Conservation (phyloP, 2,888 invertebrate species). For the Catocala fraxini region DNA sequence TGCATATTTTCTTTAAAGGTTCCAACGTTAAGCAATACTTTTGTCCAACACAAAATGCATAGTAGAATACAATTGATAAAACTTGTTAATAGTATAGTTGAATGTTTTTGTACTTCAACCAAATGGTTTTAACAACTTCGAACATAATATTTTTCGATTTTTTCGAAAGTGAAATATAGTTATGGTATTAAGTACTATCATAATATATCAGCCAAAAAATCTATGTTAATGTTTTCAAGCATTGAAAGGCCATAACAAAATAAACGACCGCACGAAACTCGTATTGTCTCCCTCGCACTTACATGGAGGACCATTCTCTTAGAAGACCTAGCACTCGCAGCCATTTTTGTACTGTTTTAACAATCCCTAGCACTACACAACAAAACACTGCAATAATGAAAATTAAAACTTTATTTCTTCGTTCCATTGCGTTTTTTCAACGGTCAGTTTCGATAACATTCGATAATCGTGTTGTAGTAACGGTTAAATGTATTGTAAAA, state of each 20-base stretch:
- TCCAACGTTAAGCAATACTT: too few species aligned
- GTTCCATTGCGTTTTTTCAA: slow-evolving; percentile 16
- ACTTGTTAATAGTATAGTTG: too few species aligned
- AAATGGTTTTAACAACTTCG: too few species aligned
- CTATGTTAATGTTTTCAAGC: slow-evolving; percentile 11
- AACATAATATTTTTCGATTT: background rate
- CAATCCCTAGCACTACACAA: slow-evolving; percentile 30
- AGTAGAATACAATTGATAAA: too few species aligned
- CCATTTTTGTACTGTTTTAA: slow-evolving; percentile 43
- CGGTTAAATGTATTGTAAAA: slow-evolving; percentile 28
- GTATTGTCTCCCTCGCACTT: slow-evolving; percentile 39
- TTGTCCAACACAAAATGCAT: too few species aligned
- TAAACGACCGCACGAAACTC: slow-evolving; percentile 35
- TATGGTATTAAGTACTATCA: background rate
- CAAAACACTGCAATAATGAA: slow-evolving; percentile 17
- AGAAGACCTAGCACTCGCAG: slow-evolving; percentile 47
- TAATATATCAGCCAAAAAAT: too few species aligned
- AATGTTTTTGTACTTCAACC: too few species aligned
- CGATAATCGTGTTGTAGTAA: slow-evolving; percentile 25
- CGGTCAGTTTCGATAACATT: slow-evolving; percentile 19
- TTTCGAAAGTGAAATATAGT: background rate
- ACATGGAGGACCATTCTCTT: slow-evolving; percentile 32
- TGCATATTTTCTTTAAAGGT: too few species aligned
- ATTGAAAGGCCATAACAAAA: slow-evolving; percentile 40
- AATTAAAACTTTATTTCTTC: slow-evolving; percentile 14